Conservation (phyloP, 2,888 invertebrate species). For the Caenorhabditis afra region DNA sequence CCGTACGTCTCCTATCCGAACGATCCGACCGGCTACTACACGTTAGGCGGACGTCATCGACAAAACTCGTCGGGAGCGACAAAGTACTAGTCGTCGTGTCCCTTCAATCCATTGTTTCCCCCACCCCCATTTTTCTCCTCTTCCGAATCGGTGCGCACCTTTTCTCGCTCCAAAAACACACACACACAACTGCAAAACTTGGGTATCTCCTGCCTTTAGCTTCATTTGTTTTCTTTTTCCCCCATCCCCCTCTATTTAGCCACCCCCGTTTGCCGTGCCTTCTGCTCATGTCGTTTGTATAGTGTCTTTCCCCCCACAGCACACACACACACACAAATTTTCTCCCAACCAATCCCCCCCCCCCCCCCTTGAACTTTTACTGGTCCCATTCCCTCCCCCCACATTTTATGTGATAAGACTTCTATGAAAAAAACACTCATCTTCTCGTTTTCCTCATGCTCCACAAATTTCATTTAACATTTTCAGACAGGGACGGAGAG, state of each 20-base stretch:
- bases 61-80: constrained; percentile 44
- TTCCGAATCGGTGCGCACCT: constrained; percentile 42
- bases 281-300: constrained; percentile 55
- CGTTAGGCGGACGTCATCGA: constrained; percentile 74
- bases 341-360: background rate
- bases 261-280: constrained; percentile 38
- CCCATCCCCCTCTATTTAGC: no score
- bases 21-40: constrained; percentile 79
- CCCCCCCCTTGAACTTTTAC: constrained; percentile 35
- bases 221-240: constrained; percentile 1
- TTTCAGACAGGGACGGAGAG: background rate
- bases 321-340: no score
- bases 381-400: constrained; percentile 18
- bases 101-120: background rate
- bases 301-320: constrained; percentile 38
- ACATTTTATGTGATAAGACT: background rate
- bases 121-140: constrained; percentile 7
- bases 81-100: constrained; percentile 22
- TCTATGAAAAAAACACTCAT: background rate
- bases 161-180: constrained; percentile 17
- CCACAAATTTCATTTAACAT: no score
- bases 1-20: constrained; percentile 80
- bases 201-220: constrained; percentile 34
- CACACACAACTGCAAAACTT: constrained; percentile 16
- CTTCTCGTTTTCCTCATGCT: no score